Evolutionary conservation across 2,888 invertebrate genomes (phyloP), one percentile per base, ranked within the genome.

Genomic region (Diogma glabrata): DNA sequence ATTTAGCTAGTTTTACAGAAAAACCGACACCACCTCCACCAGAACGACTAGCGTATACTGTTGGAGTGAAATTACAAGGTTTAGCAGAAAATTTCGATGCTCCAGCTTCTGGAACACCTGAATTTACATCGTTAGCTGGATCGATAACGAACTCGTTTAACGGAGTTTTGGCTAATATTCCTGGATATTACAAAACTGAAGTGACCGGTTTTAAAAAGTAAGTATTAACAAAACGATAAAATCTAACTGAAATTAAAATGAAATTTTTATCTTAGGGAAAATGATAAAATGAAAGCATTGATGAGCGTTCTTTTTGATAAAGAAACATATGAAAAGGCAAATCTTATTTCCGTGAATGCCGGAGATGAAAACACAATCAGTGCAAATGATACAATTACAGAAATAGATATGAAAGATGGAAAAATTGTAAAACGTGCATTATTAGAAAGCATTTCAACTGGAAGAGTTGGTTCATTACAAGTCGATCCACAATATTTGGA

Each of bases 401-500:
- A 26, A 12, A 56, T 54, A 30, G 60, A 60, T 10, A 47, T 54
- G 7, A 52, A 55, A 14, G 61, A 61, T n/a, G 69, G 66, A n/a
- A 62, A 62, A 22, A 54, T 59, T 16, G 62, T 70, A 60, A 76
- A 82, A 63, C 70, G 76, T 22, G 78, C 80, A 0, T 70, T 92
- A 2, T 69, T 76, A 53, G 84, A 86, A 38, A 83, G 84, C 9
- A 73, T 93, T 1, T 73, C 78, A 3, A 75, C 72, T 1, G 91
- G 90, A 5, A 76, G 75, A 60, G 82, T 90, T 7, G 92, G 91
- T 2, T 82, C 84, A 24, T 67, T 92, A 2, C 81, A 79, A 20
- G 82, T 92, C 1, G 90, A 93, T 67, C 88, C 90, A 0, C 79
- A 82, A 53, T 90, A 83, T 64, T 69, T 90, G 53, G 77, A 83